These are phyloP conservation scores for Dicrostonyx torquatus DNA, from an alignment of 2,797 vertebrate genomes.

Conservation along the genomic window DNA sequence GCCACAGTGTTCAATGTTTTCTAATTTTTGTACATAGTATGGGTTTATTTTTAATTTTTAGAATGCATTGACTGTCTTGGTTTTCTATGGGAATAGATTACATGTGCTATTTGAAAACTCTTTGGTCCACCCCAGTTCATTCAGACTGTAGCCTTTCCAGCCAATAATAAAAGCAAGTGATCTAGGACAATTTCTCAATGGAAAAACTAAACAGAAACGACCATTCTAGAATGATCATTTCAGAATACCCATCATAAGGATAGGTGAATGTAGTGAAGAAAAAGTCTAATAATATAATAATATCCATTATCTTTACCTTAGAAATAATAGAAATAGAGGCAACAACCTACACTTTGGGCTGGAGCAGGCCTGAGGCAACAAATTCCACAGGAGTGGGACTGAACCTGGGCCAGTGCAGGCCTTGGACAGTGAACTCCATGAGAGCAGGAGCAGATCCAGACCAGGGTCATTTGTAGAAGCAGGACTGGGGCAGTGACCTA, in stretches of 20 bases:
- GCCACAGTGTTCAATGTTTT: neutral
- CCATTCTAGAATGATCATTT: neutral
- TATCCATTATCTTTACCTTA: neutral
- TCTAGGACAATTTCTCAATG: neutral
- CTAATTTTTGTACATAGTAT: neutral
- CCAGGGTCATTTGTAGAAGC: too few relatives aligned
- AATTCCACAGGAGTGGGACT: too few relatives aligned
- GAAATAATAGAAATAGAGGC: neutral
- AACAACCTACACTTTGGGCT: too few relatives aligned
- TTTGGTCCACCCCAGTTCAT: neutral
- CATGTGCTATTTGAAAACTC: neutral
- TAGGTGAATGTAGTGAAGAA: neutral
- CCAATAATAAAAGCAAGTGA: neutral
- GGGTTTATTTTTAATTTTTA: constrained; percentile 14
- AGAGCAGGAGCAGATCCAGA: too few relatives aligned
- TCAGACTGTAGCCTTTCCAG: constrained; percentile 17
- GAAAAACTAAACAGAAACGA: constrained; percentile 24
- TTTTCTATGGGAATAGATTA: neutral
- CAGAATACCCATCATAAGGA: neutral
- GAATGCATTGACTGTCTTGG: neutral
- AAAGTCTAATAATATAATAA: neutral
- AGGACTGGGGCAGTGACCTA: too few relatives aligned
- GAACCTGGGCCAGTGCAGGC: too few relatives aligned
- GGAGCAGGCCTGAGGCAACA: too few relatives aligned
- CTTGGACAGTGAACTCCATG: too few relatives aligned